A percentile compares a stretch with the other conserved stretches of the same genome.
phyloP scores from a whole-genome alignment of 2,113 vertebrate genomes.

The Myotis yumanensis region DNA sequence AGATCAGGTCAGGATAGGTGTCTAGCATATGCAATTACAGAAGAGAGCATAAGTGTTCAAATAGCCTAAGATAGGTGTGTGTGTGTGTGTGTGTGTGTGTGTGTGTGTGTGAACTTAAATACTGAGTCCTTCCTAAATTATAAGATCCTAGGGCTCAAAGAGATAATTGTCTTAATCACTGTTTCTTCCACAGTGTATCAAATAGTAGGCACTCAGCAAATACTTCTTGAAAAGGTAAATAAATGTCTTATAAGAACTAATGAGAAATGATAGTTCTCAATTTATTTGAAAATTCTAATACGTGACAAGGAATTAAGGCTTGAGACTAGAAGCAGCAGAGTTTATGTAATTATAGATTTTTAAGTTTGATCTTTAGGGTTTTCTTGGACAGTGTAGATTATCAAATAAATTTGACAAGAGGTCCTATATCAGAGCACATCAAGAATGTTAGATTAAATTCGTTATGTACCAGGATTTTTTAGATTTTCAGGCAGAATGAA shows the following conservation, averaged over 20 bases:
- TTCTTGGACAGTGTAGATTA: conserved; percentile 38
- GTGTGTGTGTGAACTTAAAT: neutral
- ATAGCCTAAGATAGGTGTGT: neutral
- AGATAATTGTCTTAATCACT: neutral
- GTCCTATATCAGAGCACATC: conserved; percentile 15
- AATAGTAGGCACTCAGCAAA: neutral
- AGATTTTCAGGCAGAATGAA: conserved; percentile 59
- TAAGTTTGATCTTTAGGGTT: neutral
- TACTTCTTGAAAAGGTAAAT: neutral
- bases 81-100: neutral
- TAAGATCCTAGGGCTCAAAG: neutral
- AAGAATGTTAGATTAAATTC: conserved; percentile 65
- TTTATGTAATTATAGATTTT: neutral
- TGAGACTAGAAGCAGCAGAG: neutral
- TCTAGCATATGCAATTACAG: neutral
- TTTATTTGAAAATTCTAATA: neutral
- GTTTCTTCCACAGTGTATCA: neutral
- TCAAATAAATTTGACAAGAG: conserved; percentile 46
- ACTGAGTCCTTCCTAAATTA: neutral
- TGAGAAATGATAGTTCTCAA: neutral
- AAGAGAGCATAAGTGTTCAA: neutral
- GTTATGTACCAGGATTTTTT: conserved; percentile 40
- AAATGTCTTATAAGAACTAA: neutral
- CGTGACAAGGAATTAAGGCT: neutral
- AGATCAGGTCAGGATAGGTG: neutral